Evolutionary conservation across 2,113 vertebrate genomes (phyloP).

Genomic region (Dipodomys stephensi): DNA sequence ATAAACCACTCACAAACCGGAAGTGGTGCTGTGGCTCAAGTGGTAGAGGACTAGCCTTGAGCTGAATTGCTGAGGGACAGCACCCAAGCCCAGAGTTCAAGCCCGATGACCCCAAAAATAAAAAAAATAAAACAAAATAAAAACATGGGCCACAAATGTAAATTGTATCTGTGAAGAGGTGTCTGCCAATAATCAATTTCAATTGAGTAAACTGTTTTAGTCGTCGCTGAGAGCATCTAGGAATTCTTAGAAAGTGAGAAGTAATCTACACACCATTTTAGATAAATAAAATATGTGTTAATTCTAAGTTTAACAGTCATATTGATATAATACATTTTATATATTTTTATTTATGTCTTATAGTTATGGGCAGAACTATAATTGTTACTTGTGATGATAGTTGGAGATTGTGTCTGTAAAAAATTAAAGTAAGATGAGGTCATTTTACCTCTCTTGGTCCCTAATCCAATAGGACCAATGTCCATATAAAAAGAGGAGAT

Average conservation of each 20-base stretch:
- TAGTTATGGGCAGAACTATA: neutral
- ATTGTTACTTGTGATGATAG: neutral
- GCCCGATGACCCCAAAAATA: too few species aligned
- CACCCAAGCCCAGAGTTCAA: too few species aligned
- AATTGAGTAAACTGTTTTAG: neutral
- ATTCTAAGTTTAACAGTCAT: neutral
- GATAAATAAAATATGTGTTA: slow-evolving; percentile 6
- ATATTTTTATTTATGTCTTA: neutral
- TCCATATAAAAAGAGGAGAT: neutral
- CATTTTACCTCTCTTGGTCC: neutral
- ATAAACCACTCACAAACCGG: too few species aligned
- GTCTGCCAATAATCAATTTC: neutral
- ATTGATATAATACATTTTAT: neutral
- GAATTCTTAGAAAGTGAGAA: slow-evolving; percentile 22
- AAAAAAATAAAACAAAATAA: neutral
- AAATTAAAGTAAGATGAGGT: neutral
- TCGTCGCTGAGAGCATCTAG: neutral
- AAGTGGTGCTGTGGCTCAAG: too few species aligned
- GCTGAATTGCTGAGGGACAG: too few species aligned
- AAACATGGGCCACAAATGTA: neutral
- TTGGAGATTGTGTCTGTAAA: neutral
- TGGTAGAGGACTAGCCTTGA: too few species aligned
- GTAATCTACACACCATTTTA: neutral
- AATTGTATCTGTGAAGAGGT: neutral
- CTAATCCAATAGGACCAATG: neutral